phyloP scores from a whole-genome alignment of 2,888 invertebrate species.

The Strigamia crassipes region DNA sequence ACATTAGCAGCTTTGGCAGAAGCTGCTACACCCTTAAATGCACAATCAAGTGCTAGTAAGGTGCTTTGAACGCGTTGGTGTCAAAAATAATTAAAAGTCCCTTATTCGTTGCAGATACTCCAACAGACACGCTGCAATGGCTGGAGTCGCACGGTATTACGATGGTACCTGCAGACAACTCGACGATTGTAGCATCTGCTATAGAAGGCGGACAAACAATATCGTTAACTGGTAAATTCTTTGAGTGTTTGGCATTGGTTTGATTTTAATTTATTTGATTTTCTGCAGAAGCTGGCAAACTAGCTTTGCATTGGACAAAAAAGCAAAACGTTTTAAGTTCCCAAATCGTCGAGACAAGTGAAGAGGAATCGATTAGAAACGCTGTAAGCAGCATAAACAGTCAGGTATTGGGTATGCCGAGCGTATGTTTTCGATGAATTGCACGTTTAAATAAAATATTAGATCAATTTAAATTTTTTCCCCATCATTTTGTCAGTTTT shows the following conservation, averaged over 20 bases:
- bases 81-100: background rate
- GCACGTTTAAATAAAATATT: too few relatives aligned
- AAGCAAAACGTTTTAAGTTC: constrained; percentile 52
- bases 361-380: constrained; percentile 45
- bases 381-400: constrained; percentile 47
- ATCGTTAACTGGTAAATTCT: constrained; percentile 67
- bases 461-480: background rate
- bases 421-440: background rate
- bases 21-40: constrained; percentile 57
- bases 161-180: constrained; percentile 79
- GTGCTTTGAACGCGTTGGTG: background rate
- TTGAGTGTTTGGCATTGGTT: background rate
- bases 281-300: constrained; percentile 59
- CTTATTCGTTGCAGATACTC: constrained; percentile 12
- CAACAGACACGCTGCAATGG: constrained; percentile 64
- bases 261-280: background rate
- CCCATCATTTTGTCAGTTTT: background rate
- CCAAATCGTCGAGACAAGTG: constrained; percentile 28
- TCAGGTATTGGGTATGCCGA: constrained; percentile 43
- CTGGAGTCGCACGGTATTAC: constrained; percentile 84
- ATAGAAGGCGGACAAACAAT: constrained; percentile 84
- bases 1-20: constrained; percentile 61
- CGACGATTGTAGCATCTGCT: constrained; percentile 74
- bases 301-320: constrained; percentile 59
- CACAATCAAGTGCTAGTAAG: constrained; percentile 50